Percentiles rank a stretch among this genome's conserved stretches.
These are phyloP conservation scores for Danio tinwini DNA, from an alignment of 2,797 vertebrate species.

Conservation along the genomic window DNA sequence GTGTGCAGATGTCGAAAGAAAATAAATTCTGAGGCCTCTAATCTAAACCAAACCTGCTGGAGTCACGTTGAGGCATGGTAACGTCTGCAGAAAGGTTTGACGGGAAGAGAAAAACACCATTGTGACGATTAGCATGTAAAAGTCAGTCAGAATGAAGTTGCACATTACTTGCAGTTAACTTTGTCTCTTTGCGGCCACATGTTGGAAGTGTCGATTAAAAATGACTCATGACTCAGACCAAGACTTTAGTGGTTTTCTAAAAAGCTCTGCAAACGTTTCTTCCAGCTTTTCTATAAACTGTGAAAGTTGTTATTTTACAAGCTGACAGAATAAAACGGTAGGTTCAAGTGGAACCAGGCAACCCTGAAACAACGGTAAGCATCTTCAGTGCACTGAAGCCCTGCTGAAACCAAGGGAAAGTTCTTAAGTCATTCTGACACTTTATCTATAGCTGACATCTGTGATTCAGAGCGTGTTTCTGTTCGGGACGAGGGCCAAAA, in stretches of 20 bases:
- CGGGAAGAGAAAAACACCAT: slow-evolving; percentile 26
- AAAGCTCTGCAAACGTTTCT: not conserved
- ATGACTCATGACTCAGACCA: slow-evolving; percentile 11
- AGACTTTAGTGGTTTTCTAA: not conserved
- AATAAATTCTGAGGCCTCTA: slow-evolving; percentile 43
- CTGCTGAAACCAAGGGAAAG: slow-evolving; percentile 11
- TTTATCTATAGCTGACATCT: slow-evolving; percentile 39
- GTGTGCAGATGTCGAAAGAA: slow-evolving; percentile 44
- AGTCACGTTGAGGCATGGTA: not conserved
- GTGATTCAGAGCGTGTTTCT: slow-evolving; percentile 49
- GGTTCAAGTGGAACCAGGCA: slow-evolving; percentile 1
- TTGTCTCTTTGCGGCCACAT: not conserved
- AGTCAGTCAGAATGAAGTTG: not conserved
- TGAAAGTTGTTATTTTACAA: not conserved
- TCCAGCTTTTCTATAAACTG: not conserved
- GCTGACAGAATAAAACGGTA: not conserved
- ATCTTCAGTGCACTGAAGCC: slow-evolving; percentile 1
- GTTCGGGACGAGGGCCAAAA: slow-evolving; percentile 48
- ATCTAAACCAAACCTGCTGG: slow-evolving; percentile 48
- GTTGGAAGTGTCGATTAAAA: not conserved
- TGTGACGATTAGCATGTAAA: not conserved
- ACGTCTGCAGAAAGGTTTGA: not conserved
- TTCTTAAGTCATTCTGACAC: slow-evolving; percentile 41
- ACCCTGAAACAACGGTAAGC: not conserved
- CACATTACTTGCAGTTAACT: not conserved